Base-by-base conservation (phyloP, 2,888 invertebrate species). In the Folsomia manolachei region DNA sequence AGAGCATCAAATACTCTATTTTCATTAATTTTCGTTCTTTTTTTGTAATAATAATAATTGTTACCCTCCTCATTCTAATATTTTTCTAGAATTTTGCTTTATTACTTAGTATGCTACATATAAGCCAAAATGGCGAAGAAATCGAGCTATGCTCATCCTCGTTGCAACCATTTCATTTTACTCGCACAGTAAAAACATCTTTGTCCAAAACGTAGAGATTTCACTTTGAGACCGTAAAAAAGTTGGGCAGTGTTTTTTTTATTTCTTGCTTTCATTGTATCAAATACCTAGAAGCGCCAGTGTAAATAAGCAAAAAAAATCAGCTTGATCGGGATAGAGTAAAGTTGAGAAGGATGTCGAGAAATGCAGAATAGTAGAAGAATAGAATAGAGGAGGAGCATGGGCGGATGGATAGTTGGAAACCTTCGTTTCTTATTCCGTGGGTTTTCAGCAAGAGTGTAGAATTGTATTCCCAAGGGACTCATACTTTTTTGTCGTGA, bases 401-500 rank as follows among this genome's bases (percentile, higher is more conserved):
- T 39, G 14, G 39, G 39, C 4, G 39, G 39, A 39, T 39, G 39
- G 39, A 14, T 39, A 9, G 39, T 14, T 14, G 39, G n/a, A n/a
- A n/a, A n/a, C n/a, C n/a, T n/a, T n/a, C n/a, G n/a, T n/a, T n/a
- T n/a, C n/a, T n/a, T n/a, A n/a, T n/a, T n/a, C n/a, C n/a, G n/a
- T 39, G 39, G 39, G 39, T 39, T 56, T 7, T 7, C 19, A 18
- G 56, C 4, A 19, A 19, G 7, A 56, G 56, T 56, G 56, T 56
- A 19, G 56, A 56, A 19, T 56, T n/a, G 18, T 63, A 25, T 63
- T 63, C 63, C 63, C 63, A 7, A 27, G 27, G 63, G 63, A 63
- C n/a, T 27, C 63, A 63, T 63, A 25, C n/a, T n/a, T 63, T 62
- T 63, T 63, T 63, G 63, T 27, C 63, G n/a, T 63, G 63, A 63